A percentile compares a stretch with the other conserved stretches of the same genome.
Evolutionary conservation across 2,113 vertebrate genomes (phyloP).

Genomic region (Stictonetta naevosa): DNA sequence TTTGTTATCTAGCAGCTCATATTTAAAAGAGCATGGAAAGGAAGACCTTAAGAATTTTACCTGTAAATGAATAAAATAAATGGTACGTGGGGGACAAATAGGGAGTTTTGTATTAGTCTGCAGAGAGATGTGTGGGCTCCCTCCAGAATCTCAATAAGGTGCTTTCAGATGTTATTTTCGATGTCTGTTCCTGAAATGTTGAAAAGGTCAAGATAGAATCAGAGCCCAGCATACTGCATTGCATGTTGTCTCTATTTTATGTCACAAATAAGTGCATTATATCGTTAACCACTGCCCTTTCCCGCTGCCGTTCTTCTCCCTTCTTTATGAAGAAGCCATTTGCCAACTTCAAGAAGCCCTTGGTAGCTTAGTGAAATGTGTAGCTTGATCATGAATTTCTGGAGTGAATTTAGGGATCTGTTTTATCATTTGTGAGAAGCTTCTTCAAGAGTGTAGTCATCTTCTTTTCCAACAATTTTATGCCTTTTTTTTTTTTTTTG

Average conservation of each 20-base stretch:
- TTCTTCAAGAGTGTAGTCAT: background rate
- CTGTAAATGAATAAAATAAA: background rate
- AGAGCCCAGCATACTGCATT: background rate
- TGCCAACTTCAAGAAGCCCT: background rate
- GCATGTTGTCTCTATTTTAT: background rate
- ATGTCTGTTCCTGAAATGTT: background rate
- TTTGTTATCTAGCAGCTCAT: background rate
- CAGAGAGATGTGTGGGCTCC: background rate
- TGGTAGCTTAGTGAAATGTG: background rate
- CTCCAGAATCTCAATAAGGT: background rate
- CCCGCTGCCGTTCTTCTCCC: fast-evolving
- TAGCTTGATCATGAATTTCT: background rate
- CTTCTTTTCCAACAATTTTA: background rate
- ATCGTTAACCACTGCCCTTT: background rate
- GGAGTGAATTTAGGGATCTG: background rate
- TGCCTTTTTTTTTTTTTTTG: background rate
- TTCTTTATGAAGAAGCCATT: background rate
- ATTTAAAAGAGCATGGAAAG: background rate
- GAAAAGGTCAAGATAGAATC: background rate
- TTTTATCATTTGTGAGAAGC: background rate
- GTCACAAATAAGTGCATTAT: background rate
- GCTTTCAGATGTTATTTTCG: background rate
- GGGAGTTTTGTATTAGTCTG: background rate
- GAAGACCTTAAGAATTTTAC: background rate
- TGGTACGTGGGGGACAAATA: background rate